Conservation (phyloP, 2,113 vertebrate genomes). For the Zosterops pallidus region DNA sequence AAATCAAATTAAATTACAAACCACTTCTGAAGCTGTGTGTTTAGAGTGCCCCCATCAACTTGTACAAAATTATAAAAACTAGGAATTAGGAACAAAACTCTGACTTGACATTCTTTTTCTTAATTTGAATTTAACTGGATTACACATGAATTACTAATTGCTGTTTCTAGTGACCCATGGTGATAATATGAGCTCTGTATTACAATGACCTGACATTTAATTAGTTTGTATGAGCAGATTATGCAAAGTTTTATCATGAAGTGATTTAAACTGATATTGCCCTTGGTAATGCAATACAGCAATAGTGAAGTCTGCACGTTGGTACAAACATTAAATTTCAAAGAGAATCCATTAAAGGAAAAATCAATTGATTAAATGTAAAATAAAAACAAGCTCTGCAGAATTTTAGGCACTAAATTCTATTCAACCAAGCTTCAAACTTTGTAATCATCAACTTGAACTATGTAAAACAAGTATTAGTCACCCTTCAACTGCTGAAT, state of each 20-base stretch:
- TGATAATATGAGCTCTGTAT: constrained; percentile 68
- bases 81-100: constrained; percentile 66
- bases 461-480: constrained; percentile 19
- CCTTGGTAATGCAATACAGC: background rate
- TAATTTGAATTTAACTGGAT: constrained; percentile 70
- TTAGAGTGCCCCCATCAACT: constrained; percentile 51
- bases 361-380: constrained; percentile 46
- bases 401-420: constrained; percentile 21
- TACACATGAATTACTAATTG: constrained; percentile 75
- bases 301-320: background rate
- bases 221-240: constrained; percentile 72
- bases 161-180: constrained; percentile 69
- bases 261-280: constrained; percentile 60
- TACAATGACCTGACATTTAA: constrained; percentile 75
- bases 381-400: constrained; percentile 19
- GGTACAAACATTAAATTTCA: constrained; percentile 41
- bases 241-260: constrained; percentile 69
- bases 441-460: constrained; percentile 31
- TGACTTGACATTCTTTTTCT: constrained; percentile 54
- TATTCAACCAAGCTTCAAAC: constrained; percentile 22
- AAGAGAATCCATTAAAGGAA: constrained; percentile 44
- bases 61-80: constrained; percentile 52
- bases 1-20: constrained; percentile 35
- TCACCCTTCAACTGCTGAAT: background rate
- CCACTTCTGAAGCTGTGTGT: background rate